Evolutionary conservation across 2,888 invertebrate species (phyloP).

Genomic region (Sisyra terminalis): DNA sequence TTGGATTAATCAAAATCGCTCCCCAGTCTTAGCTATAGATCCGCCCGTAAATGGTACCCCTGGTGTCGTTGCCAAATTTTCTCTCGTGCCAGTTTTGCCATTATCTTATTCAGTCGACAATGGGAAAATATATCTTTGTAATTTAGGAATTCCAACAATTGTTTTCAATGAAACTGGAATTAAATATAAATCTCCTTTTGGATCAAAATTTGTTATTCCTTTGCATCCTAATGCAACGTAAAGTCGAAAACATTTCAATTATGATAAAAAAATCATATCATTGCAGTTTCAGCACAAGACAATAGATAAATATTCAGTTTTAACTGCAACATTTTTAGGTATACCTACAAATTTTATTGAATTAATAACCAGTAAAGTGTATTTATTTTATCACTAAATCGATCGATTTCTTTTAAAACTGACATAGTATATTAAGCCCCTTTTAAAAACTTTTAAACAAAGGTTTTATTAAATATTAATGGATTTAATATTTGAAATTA

Average conservation of each 20-base stretch:
- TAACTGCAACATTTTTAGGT: no score
- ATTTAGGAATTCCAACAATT: conserved; percentile 64
- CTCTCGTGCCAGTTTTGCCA: conserved; percentile 54
- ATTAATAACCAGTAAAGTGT: no score
- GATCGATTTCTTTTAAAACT: no score
- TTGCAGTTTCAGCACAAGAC: no score
- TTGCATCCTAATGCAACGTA: conserved; percentile 32
- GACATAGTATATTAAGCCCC: no score
- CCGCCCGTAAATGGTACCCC: conserved; percentile 52
- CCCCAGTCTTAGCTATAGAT: conserved; percentile 59
- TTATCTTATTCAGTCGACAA: conserved; percentile 41
- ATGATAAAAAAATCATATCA: no score
- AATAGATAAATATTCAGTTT: no score
- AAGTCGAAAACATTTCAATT: conserved; percentile 11
- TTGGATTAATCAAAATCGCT: conserved; percentile 55
- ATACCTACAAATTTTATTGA: no score
- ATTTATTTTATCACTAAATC: no score
- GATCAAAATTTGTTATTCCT: conserved; percentile 65
- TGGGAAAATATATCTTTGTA: conserved; percentile 69
- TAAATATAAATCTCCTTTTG: conserved; percentile 71
- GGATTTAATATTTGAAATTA: no score
- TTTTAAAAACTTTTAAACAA: no score
- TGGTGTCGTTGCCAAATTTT: conserved; percentile 44
- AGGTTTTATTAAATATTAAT: no score
- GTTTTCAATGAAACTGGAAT: conserved; percentile 62